Conservation (phyloP, 2,888 invertebrate species). For the Spilarctia lutea region DNA sequence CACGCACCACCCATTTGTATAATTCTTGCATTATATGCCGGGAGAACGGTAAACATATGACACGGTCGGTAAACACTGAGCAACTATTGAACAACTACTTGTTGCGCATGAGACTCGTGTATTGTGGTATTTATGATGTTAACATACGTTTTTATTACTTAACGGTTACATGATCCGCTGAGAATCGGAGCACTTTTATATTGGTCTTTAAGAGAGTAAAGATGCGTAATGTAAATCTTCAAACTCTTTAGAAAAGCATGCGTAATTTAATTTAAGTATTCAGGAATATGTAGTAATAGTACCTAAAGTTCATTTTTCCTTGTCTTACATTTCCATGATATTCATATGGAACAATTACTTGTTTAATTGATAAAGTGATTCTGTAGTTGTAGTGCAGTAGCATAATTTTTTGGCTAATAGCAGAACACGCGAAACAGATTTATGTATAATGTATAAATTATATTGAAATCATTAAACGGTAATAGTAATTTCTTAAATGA, state of each 20-base stretch:
- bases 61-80: slow-evolving; percentile 29
- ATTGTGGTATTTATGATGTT: slow-evolving; percentile 36
- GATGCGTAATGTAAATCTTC: not conserved
- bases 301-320: not conserved
- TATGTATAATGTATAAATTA: too few relatives aligned
- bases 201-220: not conserved
- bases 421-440: not conserved
- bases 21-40: slow-evolving; percentile 68
- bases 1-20: slow-evolving; percentile 74
- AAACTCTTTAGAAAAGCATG: not conserved
- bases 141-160: slow-evolving; percentile 11
- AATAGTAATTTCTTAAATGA: not conserved
- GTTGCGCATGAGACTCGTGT: slow-evolving; percentile 38
- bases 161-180: not conserved
- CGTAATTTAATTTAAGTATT: not conserved
- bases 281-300: not conserved
- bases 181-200: not conserved
- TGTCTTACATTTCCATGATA: not conserved
- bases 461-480: not conserved
- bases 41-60: slow-evolving; percentile 26
- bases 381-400: not conserved
- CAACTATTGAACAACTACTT: slow-evolving; percentile 41
- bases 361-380: not conserved
- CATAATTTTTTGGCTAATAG: not conserved
- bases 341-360: not conserved